Evolutionary conservation across 2,797 vertebrate genomes (phyloP).

Genomic region (Tadarida brasiliensis): DNA sequence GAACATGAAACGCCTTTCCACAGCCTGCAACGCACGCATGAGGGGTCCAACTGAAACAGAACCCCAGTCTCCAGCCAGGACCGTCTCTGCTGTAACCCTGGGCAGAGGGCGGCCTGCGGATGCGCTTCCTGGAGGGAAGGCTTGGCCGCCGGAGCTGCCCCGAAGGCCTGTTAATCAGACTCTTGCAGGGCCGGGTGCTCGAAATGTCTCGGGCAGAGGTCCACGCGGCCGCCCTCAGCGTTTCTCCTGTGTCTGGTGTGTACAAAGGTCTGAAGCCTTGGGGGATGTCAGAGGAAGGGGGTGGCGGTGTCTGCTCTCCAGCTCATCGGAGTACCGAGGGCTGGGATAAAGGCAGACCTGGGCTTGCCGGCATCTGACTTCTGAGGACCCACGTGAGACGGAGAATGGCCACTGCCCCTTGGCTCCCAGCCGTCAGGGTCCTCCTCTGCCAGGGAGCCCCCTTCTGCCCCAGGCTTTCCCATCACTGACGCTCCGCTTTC

Average conservation of each 20-base stretch:
- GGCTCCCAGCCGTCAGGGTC: too few relatives aligned
- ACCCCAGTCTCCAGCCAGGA: background rate
- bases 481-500: background rate
- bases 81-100: background rate
- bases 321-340: background rate
- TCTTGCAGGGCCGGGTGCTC: background rate
- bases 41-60: background rate
- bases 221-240: background rate
- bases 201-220: background rate
- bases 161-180: background rate
- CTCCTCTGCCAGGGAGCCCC: background rate
- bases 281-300: background rate
- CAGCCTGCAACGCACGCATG: background rate
- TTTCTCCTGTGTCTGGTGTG: background rate
- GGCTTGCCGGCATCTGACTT: background rate
- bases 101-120: background rate
- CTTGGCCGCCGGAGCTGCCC: background rate
- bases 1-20: background rate
- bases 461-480: background rate
- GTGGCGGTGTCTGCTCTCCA: background rate
- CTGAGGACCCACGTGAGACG: accelerated
- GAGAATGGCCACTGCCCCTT: background rate
- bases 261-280: background rate
- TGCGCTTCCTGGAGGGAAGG: background rate
- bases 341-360: background rate